A percentile compares a stretch with the other conserved stretches of the same genome.
Evolutionary conservation across 1,140 invertebrate species (phyloP).

Genomic region (Diorhabda sublineata): DNA sequence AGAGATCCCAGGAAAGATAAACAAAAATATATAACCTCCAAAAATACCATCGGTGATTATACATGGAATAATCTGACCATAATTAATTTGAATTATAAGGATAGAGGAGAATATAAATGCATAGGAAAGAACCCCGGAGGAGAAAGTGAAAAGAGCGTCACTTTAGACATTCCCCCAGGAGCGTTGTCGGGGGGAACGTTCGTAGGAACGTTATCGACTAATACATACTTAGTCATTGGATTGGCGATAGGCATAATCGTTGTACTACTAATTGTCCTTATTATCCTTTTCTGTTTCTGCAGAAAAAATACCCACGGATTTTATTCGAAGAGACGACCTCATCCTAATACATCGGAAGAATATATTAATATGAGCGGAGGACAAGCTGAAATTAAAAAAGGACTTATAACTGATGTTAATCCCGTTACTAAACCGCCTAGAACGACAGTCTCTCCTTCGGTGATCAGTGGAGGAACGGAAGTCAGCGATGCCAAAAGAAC

Average conservation of each 20-base stretch:
- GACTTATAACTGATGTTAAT: slow-evolving; percentile 73
- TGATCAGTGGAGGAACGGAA: slow-evolving; percentile 66
- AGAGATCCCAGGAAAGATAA: slow-evolving; percentile 54
- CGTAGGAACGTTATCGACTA: slow-evolving; percentile 40
- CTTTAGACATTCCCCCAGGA: slow-evolving; percentile 54
- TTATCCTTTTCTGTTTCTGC: slow-evolving; percentile 64
- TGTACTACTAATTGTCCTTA: slow-evolving; percentile 57
- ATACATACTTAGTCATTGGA: slow-evolving; percentile 47
- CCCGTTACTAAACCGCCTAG: slow-evolving; percentile 74
- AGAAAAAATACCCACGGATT: slow-evolving; percentile 51
- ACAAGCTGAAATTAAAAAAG: slow-evolving; percentile 72
- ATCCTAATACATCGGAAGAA: slow-evolving; percentile 53
- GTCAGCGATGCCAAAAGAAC: slow-evolving; percentile 75
- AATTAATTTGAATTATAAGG: slow-evolving; percentile 61
- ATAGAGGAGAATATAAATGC: slow-evolving; percentile 86
- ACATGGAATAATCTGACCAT: slow-evolving; percentile 78
- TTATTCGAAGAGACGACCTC: slow-evolving; percentile 51
- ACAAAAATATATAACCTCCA: slow-evolving; percentile 51
- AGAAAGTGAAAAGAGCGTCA: slow-evolving; percentile 68
- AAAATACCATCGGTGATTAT: slow-evolving; percentile 46
- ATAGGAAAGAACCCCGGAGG: slow-evolving; percentile 82
- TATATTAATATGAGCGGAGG: slow-evolving; percentile 57
- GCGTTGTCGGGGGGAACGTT: slow-evolving; percentile 46
- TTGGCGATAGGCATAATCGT: slow-evolving; percentile 50
- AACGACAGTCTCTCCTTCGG: slow-evolving; percentile 62